Evolutionary conservation across 2,888 invertebrate genomes (phyloP).

Genomic region (Pheosia tremula): DNA sequence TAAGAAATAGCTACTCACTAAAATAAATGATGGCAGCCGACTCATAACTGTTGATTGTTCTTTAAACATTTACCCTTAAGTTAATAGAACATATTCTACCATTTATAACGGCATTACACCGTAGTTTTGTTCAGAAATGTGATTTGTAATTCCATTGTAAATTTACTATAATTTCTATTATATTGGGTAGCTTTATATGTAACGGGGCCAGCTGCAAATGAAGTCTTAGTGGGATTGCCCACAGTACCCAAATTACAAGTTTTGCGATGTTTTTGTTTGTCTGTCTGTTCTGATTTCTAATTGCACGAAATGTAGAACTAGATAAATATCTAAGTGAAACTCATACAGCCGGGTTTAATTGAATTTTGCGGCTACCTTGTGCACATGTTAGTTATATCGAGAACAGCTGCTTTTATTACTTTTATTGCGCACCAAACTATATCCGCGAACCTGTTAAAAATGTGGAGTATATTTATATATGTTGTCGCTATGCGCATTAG

Average conservation of each 20-base stretch:
- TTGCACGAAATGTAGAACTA: too few relatives aligned
- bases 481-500: constrained; percentile 65
- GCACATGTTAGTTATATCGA: constrained; percentile 8
- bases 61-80: not conserved
- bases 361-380: constrained; percentile 7
- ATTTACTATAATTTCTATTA: too few relatives aligned
- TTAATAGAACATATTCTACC: too few relatives aligned
- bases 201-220: too few relatives aligned
- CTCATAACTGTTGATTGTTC: constrained; percentile 1
- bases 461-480: constrained; percentile 62
- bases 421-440: constrained; percentile 49
- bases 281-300: too few relatives aligned
- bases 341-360: not conserved
- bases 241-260: too few relatives aligned
- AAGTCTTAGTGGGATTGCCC: too few relatives aligned
- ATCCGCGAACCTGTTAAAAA: constrained; percentile 48
- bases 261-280: too few relatives aligned
- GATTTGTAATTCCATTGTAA: too few relatives aligned
- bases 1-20: constrained; percentile 8
- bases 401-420: constrained; percentile 45
- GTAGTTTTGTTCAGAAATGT: not conserved
- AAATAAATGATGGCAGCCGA: constrained; percentile 1
- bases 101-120: too few relatives aligned
- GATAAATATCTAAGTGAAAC: not conserved
- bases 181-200: too few relatives aligned